Evolutionary conservation across 37 sponge, comb jelly and placozoan species (phyloP).

Genomic region (Lycopodina hypogea): DNA sequence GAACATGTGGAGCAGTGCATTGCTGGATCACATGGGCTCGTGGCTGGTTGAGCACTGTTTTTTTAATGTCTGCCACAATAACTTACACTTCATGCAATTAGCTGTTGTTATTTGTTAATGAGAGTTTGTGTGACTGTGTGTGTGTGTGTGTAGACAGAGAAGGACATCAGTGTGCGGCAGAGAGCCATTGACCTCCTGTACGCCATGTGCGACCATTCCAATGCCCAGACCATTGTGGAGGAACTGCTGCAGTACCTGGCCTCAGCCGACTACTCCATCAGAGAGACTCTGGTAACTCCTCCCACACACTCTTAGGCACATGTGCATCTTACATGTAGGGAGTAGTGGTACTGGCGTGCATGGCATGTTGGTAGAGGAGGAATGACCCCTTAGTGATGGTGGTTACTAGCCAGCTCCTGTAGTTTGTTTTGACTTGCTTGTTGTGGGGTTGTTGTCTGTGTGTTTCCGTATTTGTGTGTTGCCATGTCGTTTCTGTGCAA

Average conservation of each 20-base stretch:
- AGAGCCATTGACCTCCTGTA: constrained; percentile 92
- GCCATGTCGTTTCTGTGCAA: no score
- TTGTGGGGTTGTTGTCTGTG: no score
- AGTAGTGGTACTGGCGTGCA: background rate
- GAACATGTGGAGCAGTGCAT: no score
- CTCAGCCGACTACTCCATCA: constrained; percentile 90
- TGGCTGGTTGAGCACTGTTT: no score
- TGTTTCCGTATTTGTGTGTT: no score
- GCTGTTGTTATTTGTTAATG: no score
- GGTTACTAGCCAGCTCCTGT: no score
- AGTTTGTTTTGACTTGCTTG: no score
- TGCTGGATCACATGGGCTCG: no score
- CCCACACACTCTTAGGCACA: background rate
- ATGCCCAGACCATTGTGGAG: constrained; percentile 80
- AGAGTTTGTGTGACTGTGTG: no score
- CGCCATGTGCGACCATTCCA: constrained; percentile 92
- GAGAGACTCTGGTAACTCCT: constrained; percentile 78
- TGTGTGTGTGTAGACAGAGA: constrained; percentile 64
- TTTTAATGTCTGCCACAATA: no score
- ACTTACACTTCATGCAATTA: no score
- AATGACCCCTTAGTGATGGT: background rate
- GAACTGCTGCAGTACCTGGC: constrained; percentile 86
- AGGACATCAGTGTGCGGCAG: constrained; percentile 90
- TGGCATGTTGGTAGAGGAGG: background rate
- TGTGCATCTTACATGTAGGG: background rate